Conservation (phyloP, 2,888 invertebrate species). For the Sisyra nigra region DNA sequence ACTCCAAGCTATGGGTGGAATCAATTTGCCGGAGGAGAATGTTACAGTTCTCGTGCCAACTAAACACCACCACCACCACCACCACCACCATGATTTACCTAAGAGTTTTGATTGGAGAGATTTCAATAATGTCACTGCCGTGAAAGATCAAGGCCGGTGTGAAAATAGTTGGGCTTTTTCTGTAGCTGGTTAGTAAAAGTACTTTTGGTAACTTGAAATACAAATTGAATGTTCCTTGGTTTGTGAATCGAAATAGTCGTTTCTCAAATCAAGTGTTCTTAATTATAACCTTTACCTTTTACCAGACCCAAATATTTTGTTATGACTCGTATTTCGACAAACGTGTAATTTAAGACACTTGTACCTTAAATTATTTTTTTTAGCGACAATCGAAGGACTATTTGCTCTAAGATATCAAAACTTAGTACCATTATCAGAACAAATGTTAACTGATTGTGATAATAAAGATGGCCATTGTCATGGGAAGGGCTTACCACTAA, state of each 20-base stretch:
- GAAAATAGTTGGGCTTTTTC: slow-evolving; percentile 92
- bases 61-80: no score
- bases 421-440: slow-evolving; percentile 77
- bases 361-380: no score
- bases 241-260: no score
- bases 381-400: slow-evolving; percentile 80
- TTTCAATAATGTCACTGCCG: slow-evolving; percentile 62
- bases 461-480: slow-evolving; percentile 77
- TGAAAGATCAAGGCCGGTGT: slow-evolving; percentile 79
- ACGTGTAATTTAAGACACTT: no score
- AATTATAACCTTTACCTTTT: no score
- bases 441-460: slow-evolving; percentile 94
- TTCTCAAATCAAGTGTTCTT: no score
- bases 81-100: slow-evolving; percentile 47
- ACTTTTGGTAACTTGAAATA: no score
- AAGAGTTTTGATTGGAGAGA: slow-evolving; percentile 76
- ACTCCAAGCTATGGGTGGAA: slow-evolving; percentile 41
- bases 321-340: no score
- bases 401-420: slow-evolving; percentile 68
- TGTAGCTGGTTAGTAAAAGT: slow-evolving; percentile 20
- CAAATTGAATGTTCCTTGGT: no score
- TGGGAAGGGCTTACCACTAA: slow-evolving; percentile 60
- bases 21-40: slow-evolving; percentile 32
- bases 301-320: no score
- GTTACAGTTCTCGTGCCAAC: slow-evolving; percentile 38